Percentiles rank a stretch among this genome's conserved stretches.
Conservation (phyloP, 2,888 invertebrate genomes). For the Cheilosia vernalis region DNA sequence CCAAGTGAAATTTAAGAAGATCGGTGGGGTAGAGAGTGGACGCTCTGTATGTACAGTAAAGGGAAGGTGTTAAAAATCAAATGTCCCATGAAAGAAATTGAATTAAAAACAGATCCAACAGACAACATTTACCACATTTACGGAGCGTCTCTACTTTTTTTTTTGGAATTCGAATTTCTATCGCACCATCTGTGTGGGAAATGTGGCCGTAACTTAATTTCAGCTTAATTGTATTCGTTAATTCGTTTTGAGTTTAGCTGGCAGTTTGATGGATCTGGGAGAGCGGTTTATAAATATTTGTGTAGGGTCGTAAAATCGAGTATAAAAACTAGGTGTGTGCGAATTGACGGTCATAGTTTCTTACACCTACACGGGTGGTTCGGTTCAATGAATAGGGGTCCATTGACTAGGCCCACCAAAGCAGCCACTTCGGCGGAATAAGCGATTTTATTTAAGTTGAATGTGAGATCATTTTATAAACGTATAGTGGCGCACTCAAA, state of each 20-base stretch:
- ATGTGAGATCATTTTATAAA: too few species aligned
- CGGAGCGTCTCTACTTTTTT: constrained; percentile 39
- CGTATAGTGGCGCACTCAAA: too few species aligned
- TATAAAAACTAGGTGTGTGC: neutral
- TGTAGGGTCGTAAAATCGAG: neutral
- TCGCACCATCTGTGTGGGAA: constrained; percentile 2
- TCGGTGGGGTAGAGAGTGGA: constrained; percentile 4
- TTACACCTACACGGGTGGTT: neutral
- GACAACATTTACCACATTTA: constrained; percentile 22
- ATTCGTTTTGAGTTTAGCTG: constrained; percentile 5
- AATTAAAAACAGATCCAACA: constrained; percentile 24
- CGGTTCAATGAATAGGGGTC: neutral
- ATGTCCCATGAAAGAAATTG: constrained; percentile 58
- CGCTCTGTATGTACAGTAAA: constrained; percentile 17
- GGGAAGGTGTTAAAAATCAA: constrained; percentile 70
- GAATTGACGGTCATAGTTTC: neutral
- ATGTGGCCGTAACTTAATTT: neutral
- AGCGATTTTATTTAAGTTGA: too few species aligned
- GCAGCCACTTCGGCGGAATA: too few species aligned
- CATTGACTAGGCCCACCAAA: neutral
- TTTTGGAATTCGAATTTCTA: neutral
- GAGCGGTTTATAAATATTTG: neutral
- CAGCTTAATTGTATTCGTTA: neutral
- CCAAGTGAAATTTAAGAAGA: constrained; percentile 58
- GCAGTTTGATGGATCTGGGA: constrained; percentile 38